A percentile compares a stretch with the other conserved stretches of the same genome.
Evolutionary conservation across 1,140 invertebrate genomes (phyloP).

Genomic region (Listronotus bonariensis): DNA sequence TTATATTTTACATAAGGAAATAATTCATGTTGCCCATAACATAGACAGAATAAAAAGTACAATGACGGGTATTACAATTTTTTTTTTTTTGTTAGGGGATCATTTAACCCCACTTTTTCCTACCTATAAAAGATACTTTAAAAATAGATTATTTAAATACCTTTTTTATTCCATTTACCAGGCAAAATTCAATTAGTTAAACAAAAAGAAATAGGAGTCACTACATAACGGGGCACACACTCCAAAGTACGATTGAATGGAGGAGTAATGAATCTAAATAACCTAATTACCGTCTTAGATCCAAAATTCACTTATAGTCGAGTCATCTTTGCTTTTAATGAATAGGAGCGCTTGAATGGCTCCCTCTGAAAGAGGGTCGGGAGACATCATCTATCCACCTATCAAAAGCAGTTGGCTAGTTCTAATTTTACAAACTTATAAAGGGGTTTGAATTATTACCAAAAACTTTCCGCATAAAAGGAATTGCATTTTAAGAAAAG

Average conservation of each 20-base stretch:
- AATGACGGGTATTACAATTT: too few species aligned
- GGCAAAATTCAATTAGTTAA: constrained; percentile 20
- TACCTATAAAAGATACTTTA: too few species aligned
- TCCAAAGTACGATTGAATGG: constrained; percentile 34
- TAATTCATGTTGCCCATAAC: too few species aligned
- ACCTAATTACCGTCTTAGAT: constrained; percentile 41
- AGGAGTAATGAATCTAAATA: constrained; percentile 47
- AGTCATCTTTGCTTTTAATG: constrained; percentile 39
- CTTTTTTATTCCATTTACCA: too few species aligned
- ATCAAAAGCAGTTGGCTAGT: constrained; percentile 20
- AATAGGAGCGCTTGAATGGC: constrained; percentile 31
- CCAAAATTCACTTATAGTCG: constrained; percentile 37
- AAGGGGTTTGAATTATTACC: constrained; percentile 5
- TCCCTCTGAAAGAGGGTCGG: constrained; percentile 7
- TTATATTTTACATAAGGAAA: too few species aligned
- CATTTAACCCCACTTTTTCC: too few species aligned
- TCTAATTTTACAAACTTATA: constrained; percentile 10
- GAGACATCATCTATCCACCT: constrained; percentile 23
- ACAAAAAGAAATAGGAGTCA: constrained; percentile 20
- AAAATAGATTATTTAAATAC: too few species aligned
- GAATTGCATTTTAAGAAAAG: too few species aligned
- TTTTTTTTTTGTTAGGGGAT: too few species aligned
- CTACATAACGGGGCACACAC: constrained; percentile 26
- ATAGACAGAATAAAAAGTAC: too few species aligned
- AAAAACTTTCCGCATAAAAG: neutral